phyloP scores from a whole-genome alignment of 2,888 invertebrate species.

The Zygogramma bicolorata region DNA sequence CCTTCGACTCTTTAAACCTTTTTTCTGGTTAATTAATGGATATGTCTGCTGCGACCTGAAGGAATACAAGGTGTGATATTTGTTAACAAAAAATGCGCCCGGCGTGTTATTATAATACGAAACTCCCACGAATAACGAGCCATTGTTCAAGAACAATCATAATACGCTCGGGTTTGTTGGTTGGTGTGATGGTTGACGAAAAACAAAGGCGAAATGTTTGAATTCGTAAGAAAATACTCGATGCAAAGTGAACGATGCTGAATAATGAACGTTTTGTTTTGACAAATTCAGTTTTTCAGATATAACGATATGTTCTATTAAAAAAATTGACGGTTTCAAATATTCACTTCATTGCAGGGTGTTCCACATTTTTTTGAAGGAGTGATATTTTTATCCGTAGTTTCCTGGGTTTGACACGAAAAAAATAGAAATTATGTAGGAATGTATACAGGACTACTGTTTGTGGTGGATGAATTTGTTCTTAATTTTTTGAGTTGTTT shows the following conservation, averaged over 20 bases:
- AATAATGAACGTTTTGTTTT: neutral
- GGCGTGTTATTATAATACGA: conserved; percentile 15
- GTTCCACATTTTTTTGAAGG: no score
- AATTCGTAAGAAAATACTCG: neutral
- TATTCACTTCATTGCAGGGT: no score
- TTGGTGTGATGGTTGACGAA: neutral
- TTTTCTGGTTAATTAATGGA: conserved; percentile 31
- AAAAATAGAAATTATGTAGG: no score
- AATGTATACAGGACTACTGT: no score
- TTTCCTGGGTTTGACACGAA: no score
- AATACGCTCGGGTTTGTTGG: neutral
- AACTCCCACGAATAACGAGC: conserved; percentile 54
- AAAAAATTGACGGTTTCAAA: no score
- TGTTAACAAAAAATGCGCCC: conserved; percentile 31
- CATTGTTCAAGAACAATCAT: conserved; percentile 52
- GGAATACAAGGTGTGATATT: conserved; percentile 26
- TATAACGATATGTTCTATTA: no score
- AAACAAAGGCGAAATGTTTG: neutral
- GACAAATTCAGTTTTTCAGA: no score
- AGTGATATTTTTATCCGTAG: no score
- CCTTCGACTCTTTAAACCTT: conserved; percentile 20
- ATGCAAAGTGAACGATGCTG: neutral
- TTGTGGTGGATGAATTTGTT: no score
- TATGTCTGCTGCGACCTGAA: conserved; percentile 8
- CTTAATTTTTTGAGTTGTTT: no score